Evolutionary conservation across 23 tunicate species (phyloP).

Genomic region (Halocynthia aurantium): DNA sequence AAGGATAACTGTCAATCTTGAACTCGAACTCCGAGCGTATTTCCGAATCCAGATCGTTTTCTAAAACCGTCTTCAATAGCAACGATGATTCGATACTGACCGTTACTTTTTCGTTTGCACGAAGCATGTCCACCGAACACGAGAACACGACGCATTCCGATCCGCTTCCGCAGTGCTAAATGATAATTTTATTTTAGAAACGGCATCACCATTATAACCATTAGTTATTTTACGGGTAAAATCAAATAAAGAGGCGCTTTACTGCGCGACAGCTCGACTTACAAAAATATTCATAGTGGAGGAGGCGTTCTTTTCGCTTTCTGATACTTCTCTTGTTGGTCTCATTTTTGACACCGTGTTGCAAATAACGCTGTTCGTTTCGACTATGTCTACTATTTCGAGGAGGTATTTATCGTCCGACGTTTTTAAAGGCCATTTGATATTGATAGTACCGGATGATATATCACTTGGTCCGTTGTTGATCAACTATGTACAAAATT

Average conservation of each 20-base stretch:
- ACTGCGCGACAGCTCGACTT: neutral
- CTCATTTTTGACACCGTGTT: neutral
- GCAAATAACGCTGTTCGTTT: slow-evolving; percentile 30
- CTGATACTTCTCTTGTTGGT: neutral
- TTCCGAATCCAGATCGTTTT: slow-evolving; percentile 32
- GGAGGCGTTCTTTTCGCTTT: slow-evolving; percentile 5
- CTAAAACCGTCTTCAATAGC: slow-evolving; percentile 35
- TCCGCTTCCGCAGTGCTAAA: slow-evolving; percentile 53
- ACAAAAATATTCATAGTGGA: neutral
- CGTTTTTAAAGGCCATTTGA: slow-evolving; percentile 58
- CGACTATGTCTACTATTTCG: slow-evolving; percentile 30
- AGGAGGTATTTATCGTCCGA: slow-evolving; percentile 25
- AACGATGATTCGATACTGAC: slow-evolving; percentile 38
- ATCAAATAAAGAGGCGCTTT: too few relatives aligned
- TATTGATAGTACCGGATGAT: slow-evolving; percentile 29
- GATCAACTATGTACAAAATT: slow-evolving; percentile 34
- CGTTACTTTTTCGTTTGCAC: slow-evolving; percentile 24
- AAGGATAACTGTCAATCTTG: slow-evolving; percentile 41
- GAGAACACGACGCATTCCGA: slow-evolving; percentile 40
- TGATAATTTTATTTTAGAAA: neutral
- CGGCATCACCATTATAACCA: too few relatives aligned
- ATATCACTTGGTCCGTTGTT: slow-evolving; percentile 74
- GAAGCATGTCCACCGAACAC: slow-evolving; percentile 38
- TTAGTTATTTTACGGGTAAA: too few relatives aligned
- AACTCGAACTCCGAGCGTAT: slow-evolving; percentile 58